Evolutionary conservation across 2,797 vertebrate genomes (phyloP).

Genomic region (Tapera naevia): DNA sequence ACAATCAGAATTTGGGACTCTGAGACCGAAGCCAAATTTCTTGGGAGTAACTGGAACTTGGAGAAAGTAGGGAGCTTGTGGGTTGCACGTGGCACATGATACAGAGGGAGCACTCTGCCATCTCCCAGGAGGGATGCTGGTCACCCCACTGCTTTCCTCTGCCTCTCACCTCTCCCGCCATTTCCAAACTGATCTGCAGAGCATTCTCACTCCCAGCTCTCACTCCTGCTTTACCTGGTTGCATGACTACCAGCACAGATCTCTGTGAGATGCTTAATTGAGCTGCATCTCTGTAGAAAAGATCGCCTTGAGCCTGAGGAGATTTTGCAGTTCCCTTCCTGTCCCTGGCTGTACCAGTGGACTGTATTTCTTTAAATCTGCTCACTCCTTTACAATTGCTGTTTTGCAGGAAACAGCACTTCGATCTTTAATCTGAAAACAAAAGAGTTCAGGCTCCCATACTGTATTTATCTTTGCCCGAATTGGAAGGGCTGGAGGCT

Average conservation of each 20-base stretch:
- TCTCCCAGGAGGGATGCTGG: not conserved
- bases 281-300: not conserved
- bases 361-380: slow-evolving; percentile 31
- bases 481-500: slow-evolving; percentile 22
- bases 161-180: not conserved
- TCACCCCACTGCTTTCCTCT: not conserved
- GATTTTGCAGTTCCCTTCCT: not conserved
- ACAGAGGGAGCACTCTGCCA: not conserved
- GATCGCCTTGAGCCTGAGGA: not conserved
- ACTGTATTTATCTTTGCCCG: slow-evolving; percentile 25
- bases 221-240: not conserved
- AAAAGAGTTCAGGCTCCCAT: not conserved
- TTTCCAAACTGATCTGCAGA: not conserved
- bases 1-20: fast-evolving
- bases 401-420: slow-evolving; percentile 16
- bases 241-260: not conserved
- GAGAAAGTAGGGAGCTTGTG: not conserved
- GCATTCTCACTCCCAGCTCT: not conserved
- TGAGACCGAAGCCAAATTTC: not conserved
- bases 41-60: not conserved
- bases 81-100: not conserved
- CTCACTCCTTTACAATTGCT: not conserved
- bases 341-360: not conserved
- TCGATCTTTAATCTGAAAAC: slow-evolving; percentile 25
- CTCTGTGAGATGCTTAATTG: not conserved